Evolutionary conservation across 2,888 invertebrate genomes (phyloP).

Genomic region (Archips xylosteana): DNA sequence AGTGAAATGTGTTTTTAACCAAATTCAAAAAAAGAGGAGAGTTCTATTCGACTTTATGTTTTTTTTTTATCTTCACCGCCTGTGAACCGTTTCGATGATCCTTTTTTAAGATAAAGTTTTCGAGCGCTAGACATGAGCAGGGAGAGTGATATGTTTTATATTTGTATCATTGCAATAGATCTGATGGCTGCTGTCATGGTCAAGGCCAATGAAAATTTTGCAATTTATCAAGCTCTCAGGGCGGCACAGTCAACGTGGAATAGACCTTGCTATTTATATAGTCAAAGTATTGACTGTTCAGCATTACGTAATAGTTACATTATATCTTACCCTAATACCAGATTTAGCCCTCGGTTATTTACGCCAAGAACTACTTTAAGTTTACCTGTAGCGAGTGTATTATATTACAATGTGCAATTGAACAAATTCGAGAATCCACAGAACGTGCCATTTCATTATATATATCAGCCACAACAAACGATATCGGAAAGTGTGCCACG

Average conservation of each 20-base stretch:
- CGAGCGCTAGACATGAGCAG: conserved; percentile 4
- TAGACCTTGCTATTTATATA: background rate
- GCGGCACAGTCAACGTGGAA: background rate
- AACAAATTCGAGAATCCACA: background rate
- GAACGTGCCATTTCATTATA: background rate
- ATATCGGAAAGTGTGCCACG: background rate
- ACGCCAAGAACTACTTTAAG: conserved; percentile 2
- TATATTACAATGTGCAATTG: background rate
- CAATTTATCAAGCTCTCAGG: background rate
- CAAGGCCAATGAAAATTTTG: background rate
- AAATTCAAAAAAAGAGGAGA: no score
- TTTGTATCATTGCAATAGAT: background rate
- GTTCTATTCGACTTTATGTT: no score
- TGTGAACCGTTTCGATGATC: no score
- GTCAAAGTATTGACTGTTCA: conserved; percentile 1
- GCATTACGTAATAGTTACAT: background rate
- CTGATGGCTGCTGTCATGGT: background rate
- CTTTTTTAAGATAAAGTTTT: background rate
- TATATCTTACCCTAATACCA: background rate
- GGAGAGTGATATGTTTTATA: background rate
- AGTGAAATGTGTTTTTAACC: conserved; percentile 9
- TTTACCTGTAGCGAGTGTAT: background rate
- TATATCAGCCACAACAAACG: background rate
- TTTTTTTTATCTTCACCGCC: no score
- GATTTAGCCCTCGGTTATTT: background rate